phyloP scores from a whole-genome alignment of 2,888 invertebrate genomes.

The Villa cingulata region DNA sequence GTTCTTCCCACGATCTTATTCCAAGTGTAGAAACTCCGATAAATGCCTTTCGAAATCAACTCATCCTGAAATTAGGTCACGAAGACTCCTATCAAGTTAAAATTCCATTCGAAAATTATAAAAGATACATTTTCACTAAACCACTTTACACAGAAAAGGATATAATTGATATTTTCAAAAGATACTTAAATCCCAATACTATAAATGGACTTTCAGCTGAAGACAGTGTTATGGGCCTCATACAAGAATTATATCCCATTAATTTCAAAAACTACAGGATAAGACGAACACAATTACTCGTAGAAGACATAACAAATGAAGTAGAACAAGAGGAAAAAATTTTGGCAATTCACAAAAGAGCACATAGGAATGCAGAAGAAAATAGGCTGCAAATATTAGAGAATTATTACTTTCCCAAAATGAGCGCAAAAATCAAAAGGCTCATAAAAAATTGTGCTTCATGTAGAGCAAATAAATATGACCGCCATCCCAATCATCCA shows the following conservation, averaged over 20 bases:
- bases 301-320: not conserved
- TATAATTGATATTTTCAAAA: not conserved
- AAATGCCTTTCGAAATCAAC: constrained; percentile 13
- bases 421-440: not conserved
- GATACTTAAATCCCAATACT: not conserved
- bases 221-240: not conserved
- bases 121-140: not conserved
- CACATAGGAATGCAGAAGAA: constrained; percentile 2
- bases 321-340: not conserved
- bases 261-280: not conserved
- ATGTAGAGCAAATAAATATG: not conserved
- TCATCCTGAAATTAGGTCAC: not conserved
- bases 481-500: not conserved
- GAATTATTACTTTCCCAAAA: not conserved
- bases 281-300: not conserved
- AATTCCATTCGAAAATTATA: not conserved
- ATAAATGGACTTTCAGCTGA: not conserved
- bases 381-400: not conserved
- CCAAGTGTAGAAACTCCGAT: constrained; percentile 8
- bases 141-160: not conserved
- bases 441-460: not conserved
- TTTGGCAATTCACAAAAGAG: not conserved
- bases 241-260: not conserved
- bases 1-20: constrained; percentile 6
- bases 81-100: not conserved